Conservation (phyloP, 1,140 invertebrate genomes). For the Hyphantria cunea region DNA sequence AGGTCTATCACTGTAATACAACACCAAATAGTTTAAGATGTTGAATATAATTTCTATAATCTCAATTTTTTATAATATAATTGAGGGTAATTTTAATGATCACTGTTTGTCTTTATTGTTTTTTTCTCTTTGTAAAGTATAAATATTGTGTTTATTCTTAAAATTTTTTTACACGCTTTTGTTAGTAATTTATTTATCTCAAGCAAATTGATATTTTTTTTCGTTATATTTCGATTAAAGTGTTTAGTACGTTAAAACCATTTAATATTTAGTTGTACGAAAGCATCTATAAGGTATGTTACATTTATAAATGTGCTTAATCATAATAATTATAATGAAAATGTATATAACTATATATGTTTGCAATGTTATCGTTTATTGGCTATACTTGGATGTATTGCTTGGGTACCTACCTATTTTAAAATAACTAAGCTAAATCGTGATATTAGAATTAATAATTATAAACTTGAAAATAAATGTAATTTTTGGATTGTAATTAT, state of each 20-base stretch:
- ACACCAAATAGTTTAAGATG: constrained; percentile 72
- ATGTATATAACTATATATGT: constrained; percentile 50
- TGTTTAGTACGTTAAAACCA: constrained; percentile 3
- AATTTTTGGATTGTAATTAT: constrained; percentile 81
- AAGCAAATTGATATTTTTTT: constrained; percentile 1
- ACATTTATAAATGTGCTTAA: constrained; percentile 38
- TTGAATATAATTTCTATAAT: constrained; percentile 44
- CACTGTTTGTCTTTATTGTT: background rate
- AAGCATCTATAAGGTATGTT: constrained; percentile 38
- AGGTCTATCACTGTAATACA: constrained; percentile 67
- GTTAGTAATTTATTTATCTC: no score
- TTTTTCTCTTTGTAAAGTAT: no score
- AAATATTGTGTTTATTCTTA: no score
- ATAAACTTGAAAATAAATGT: constrained; percentile 79
- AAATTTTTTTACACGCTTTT: no score
- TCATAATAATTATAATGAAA: constrained; percentile 32
- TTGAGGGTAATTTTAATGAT: constrained; percentile 15
- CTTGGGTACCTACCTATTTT: constrained; percentile 70
- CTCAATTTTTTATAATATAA: constrained; percentile 36
- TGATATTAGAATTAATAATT: constrained; percentile 81
- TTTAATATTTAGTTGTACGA: constrained; percentile 29
- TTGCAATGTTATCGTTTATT: constrained; percentile 69
- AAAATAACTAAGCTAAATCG: constrained; percentile 79
- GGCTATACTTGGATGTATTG: constrained; percentile 56
- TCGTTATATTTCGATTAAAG: constrained; percentile 12